These are phyloP conservation scores for Scaptomyza flava DNA, from an alignment of 2,888 invertebrate genomes.

Conservation along the genomic window DNA sequence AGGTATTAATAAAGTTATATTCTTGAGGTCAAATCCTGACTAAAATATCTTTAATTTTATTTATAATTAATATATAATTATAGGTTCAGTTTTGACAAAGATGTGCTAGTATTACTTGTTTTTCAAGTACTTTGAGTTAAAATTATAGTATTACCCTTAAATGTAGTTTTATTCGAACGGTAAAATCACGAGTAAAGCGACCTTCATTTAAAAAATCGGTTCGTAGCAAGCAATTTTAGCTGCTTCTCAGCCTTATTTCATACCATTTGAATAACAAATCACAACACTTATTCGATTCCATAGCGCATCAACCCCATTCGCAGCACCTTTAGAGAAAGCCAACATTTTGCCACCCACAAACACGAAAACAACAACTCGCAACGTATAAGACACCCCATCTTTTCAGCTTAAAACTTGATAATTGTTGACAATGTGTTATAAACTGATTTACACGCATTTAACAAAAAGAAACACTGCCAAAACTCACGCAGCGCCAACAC, in stretches of 20 bases:
- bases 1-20: too few species aligned
- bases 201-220: too few species aligned
- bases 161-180: too few species aligned
- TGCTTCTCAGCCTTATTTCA: too few species aligned
- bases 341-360: neutral
- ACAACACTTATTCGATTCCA: neutral
- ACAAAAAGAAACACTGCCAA: constrained; percentile 76
- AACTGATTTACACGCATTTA: constrained; percentile 79
- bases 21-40: neutral
- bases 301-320: constrained; percentile 15
- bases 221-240: too few species aligned
- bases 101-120: too few species aligned
- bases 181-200: too few species aligned
- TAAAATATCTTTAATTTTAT: too few species aligned
- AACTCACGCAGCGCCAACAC: constrained; percentile 75
- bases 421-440: constrained; percentile 80
- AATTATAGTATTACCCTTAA: too few species aligned
- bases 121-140: neutral
- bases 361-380: neutral
- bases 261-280: neutral
- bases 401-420: constrained; percentile 62
- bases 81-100: neutral
- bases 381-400: constrained; percentile 40
- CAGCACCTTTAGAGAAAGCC: neutral
- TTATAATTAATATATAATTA: too few species aligned